Percentiles rank a stretch among this genome's conserved stretches.
These are phyloP conservation scores for Diarsia dahlii DNA, from an alignment of 2,888 invertebrate genomes.

Conservation along the genomic window DNA sequence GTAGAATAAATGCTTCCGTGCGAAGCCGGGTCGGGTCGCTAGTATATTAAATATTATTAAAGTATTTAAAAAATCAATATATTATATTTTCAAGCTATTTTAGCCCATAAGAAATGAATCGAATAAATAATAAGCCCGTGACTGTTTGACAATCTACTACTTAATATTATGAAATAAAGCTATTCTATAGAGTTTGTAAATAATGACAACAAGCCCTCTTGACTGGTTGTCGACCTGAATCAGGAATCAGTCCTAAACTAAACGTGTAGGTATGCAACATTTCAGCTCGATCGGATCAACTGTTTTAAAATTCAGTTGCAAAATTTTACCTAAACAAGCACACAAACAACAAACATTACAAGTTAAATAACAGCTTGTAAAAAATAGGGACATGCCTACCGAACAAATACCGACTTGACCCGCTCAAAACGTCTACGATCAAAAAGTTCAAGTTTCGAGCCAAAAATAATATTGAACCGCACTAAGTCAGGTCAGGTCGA, in stretches of 20 bases:
- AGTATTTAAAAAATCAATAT: too few species aligned
- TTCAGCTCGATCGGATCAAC: background rate
- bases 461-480: slow-evolving; percentile 37
- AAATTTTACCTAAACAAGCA: background rate
- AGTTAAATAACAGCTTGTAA: background rate
- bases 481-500: slow-evolving; percentile 36
- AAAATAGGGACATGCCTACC: background rate
- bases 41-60: too few species aligned
- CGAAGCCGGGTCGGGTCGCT: too few species aligned
- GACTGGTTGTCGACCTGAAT: background rate
- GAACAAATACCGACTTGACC: slow-evolving; percentile 7
- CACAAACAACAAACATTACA: background rate
- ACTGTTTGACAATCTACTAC: background rate
- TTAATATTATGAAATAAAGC: background rate
- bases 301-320: background rate
- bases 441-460: slow-evolving; percentile 26
- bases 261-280: background rate
- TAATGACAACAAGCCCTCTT: background rate
- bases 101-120: background rate
- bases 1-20: too few species aligned
- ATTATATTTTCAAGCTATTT: background rate
- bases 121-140: background rate
- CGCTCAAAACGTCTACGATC: slow-evolving; percentile 8
- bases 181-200: too few species aligned
- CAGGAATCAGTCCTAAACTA: background rate